These are phyloP conservation scores for Pseudomyrmex flavicornis DNA, from an alignment of 1,140 invertebrate species.

Conservation along the genomic window DNA sequence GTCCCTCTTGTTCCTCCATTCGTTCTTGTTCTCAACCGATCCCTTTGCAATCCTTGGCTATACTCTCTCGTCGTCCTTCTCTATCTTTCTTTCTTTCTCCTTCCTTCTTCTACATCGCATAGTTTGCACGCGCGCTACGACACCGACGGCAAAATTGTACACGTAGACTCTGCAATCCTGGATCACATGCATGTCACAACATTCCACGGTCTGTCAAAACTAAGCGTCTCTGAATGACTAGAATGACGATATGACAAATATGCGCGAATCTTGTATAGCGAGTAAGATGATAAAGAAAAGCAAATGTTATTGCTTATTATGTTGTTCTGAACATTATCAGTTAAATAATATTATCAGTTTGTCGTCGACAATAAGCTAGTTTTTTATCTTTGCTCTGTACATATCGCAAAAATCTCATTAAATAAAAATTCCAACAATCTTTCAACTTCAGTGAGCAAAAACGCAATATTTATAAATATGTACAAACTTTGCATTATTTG, in stretches of 20 bases:
- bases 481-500: too few species aligned
- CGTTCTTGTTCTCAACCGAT: slow-evolving; percentile 45
- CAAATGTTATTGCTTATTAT: too few species aligned
- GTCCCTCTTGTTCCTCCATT: slow-evolving; percentile 27
- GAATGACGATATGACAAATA: neutral
- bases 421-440: too few species aligned
- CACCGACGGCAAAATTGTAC: slow-evolving; percentile 64
- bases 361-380: too few species aligned
- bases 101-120: slow-evolving; percentile 19
- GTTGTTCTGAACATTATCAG: too few species aligned
- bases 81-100: slow-evolving; percentile 18
- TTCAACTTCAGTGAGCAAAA: too few species aligned
- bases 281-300: too few species aligned
- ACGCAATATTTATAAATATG: too few species aligned
- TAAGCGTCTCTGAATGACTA: neutral
- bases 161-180: slow-evolving; percentile 52
- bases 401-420: too few species aligned
- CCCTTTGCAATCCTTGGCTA: slow-evolving; percentile 43
- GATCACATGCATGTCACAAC: slow-evolving; percentile 34
- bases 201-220: slow-evolving; percentile 58
- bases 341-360: too few species aligned
- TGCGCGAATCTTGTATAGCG: neutral
- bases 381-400: too few species aligned
- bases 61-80: slow-evolving; percentile 5
- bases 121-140: neutral